phyloP scores from a whole-genome alignment of 2,113 vertebrate species.

The Pomatostomus ruficeps region DNA sequence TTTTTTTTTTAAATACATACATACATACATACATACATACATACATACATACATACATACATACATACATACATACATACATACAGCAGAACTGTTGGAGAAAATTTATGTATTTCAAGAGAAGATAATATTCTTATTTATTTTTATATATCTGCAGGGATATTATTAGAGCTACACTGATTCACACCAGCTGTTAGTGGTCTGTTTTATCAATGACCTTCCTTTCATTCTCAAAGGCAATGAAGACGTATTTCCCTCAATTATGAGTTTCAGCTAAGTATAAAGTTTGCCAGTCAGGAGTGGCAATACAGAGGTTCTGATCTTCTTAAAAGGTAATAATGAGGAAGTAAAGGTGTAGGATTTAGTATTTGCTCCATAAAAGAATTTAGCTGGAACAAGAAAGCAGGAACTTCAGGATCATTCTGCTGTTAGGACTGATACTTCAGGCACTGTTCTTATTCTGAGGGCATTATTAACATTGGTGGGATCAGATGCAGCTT shows the following conservation, averaged over 20 bases:
- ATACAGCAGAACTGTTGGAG: not conserved
- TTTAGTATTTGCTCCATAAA: not conserved
- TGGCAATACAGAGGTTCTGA: not conserved
- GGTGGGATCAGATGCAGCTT: not conserved
- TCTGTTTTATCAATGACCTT: not conserved
- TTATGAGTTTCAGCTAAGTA: not conserved
- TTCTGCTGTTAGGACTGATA: not conserved
- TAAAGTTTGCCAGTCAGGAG: not conserved
- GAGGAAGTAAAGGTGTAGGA: not conserved
- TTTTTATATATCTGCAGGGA: not conserved
- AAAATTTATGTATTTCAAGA: not conserved
- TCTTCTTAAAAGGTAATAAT: not conserved
- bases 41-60: not conserved
- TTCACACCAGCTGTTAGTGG: not conserved
- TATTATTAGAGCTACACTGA: not conserved
- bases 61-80: not conserved
- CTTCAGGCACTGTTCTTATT: not conserved
- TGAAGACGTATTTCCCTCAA: not conserved
- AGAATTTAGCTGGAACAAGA: not conserved
- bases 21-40: not conserved
- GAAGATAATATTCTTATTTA: not conserved
- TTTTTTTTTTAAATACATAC: not conserved
- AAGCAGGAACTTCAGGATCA: not conserved
- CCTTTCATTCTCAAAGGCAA: not conserved
- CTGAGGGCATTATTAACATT: not conserved